phyloP scores from a whole-genome alignment of 1,140 invertebrate species.

The Pomacea maculata region DNA sequence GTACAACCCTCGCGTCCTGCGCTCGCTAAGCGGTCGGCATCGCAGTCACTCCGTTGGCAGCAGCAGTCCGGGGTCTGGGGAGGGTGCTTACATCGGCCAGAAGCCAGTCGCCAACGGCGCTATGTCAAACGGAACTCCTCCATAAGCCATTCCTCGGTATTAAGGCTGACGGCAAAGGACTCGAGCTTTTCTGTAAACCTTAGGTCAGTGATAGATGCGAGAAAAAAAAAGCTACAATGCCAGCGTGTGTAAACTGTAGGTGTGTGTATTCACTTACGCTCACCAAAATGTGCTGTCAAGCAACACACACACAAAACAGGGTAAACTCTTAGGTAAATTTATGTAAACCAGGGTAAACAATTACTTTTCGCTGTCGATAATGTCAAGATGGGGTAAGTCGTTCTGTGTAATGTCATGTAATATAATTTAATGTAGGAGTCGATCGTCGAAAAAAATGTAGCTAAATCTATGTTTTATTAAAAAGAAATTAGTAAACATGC shows the following conservation, averaged over 20 bases:
- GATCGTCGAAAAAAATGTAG: no score
- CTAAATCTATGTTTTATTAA: no score
- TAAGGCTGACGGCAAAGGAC: background rate
- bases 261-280: background rate
- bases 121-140: conserved; percentile 6
- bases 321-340: background rate
- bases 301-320: background rate
- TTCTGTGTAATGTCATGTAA: no score
- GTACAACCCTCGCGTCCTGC: conserved; percentile 81
- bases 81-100: conserved; percentile 15
- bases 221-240: background rate
- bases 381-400: no score
- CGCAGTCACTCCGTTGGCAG: conserved; percentile 8
- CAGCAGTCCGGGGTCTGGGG: conserved; percentile 13
- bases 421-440: no score
- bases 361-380: no score
- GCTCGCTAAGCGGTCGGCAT: conserved; percentile 42
- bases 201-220: background rate
- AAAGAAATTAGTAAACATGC: no score
- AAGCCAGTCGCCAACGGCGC: background rate
- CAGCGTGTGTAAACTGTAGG: background rate
- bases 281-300: background rate
- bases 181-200: background rate
- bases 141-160: background rate
- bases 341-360: no score